Evolutionary conservation across 1,140 invertebrate genomes (phyloP), one percentile per base, ranked within the genome.

Genomic region (Frieseomelitta varia): DNA sequence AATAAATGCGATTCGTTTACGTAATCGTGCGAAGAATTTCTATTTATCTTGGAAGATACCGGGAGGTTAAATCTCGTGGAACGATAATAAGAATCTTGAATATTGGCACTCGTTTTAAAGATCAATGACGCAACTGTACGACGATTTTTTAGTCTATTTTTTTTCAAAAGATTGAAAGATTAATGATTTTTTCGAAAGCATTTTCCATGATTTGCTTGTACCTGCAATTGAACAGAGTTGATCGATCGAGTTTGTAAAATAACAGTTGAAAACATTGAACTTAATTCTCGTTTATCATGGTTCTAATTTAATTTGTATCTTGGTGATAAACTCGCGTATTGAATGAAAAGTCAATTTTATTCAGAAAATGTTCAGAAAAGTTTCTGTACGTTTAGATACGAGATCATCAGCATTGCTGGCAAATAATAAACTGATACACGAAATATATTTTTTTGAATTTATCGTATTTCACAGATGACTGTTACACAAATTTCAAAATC

Each of bases 181-280:
- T 30, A 30, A 30, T 30, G 30, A 30, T 30, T 61, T n/a, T 0
- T 14, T 14, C 24, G 14, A 61, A 61, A 61, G 24, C 4, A 61
- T n/a, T 4, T 61, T 14, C 58, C 12, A 61, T 14, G 24, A 17
- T 51, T 21, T 0, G 85, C 85, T 87, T 69, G 72, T 56, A 14
- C 30, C 12, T 0, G 6, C 27, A 24, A 21, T 27, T 56, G 6
- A 30, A 27, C 24, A 14, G 24, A 61, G 2, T n/a, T 12, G 24
- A 8, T 61, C n/a, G 58, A 1, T 65, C 1, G 61, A 65, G 27
- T 17, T 63, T 17, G n/a, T 8, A 65, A 65, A 27, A 17, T 0
- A 27, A 65, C 4, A 12, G 1, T 65, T 65, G 15, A 27, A 17
- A 65, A 27, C 15, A 0, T 3, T 24, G 3, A 61, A 14, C 58